Base-by-base conservation (phyloP, 1,140 invertebrate species). In the Halesus radiatus region DNA sequence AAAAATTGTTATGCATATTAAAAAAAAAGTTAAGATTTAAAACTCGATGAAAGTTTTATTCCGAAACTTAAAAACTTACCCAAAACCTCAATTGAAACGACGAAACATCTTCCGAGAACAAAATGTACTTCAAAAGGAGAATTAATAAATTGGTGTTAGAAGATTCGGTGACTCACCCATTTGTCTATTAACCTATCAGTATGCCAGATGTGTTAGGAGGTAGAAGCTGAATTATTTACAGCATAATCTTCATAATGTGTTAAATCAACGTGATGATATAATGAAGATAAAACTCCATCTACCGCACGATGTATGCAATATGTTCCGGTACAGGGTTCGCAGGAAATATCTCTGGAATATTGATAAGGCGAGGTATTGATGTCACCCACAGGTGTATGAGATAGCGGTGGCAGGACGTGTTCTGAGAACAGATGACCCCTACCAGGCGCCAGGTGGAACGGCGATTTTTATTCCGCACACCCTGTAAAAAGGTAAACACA, bases 281-380 rank as follows among this genome's bases (percentile, higher is more conserved):
- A 52, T 72, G 45, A n/a, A 22, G 22, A 72, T 52, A 72, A 26
- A 72, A 52, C 26, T 8, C 68, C 66, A 50, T 72, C 20, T 72
- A 72, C 54, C 50, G 20, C 32, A 3, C 29, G 16, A 26, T 72
- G 45, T 72, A 13, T 52, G 68, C 29, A 70, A 20, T 70, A 52
- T 20, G 45, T 72, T 72, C 68, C 18, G 45, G 68, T 18, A 53
- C 68, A 52, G 45, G 68, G 68, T 16, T 50, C 20, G 45, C 45
- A 37, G 20, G 18, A 20, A 72, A 53, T 72, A 56, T 58, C 62
- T 68, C 22, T 26, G 50, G 76, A 78, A 78, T 78, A 78, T 78
- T 78, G 76, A 78, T 78, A 78, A 78, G 62, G 52, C 53, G 22
- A 29, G 54, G 76, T 66, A 78, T 78, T 78, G 76, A 78, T 78